These are phyloP conservation scores for Eleginops maclovinus DNA, from an alignment of 2,113 vertebrate genomes.

Conservation along the genomic window DNA sequence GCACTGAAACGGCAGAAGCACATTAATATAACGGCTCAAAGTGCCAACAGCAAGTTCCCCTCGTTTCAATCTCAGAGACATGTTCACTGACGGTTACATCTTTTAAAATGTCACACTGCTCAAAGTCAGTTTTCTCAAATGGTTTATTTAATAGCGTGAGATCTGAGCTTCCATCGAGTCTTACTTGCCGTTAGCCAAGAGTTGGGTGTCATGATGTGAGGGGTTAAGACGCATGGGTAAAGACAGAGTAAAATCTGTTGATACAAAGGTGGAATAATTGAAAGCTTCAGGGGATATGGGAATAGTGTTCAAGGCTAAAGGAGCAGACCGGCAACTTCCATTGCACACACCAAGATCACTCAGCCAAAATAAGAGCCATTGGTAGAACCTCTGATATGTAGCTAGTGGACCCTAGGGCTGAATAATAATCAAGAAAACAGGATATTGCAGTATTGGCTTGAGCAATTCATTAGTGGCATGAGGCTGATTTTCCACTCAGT, in stretches of 20 bases:
- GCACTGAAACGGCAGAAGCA: not conserved
- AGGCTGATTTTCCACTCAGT: not conserved
- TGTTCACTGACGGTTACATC: not conserved
- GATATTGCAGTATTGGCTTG: slow-evolving; percentile 15
- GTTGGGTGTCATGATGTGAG: slow-evolving; percentile 9
- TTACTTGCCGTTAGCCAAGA: not conserved
- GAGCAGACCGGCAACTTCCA: not conserved
- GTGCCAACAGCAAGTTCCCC: not conserved
- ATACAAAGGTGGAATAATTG: not conserved
- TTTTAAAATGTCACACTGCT: slow-evolving; percentile 14
- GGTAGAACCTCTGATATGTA: too few relatives aligned
- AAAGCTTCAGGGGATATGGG: not conserved
- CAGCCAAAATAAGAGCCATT: too few relatives aligned
- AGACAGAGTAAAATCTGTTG: not conserved
- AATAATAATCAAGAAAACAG: slow-evolving; percentile 32
- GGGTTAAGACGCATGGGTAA: not conserved
- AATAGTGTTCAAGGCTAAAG: not conserved
- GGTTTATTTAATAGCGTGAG: not conserved
- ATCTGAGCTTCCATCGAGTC: not conserved
- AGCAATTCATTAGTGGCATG: not conserved
- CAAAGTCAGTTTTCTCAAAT: not conserved
- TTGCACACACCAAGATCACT: too few relatives aligned
- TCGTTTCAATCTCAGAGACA: not conserved
- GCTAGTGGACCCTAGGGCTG: slow-evolving; percentile 3
- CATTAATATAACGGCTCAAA: not conserved